Evolutionary conservation across 1,140 invertebrate genomes (phyloP).

Genomic region (Chironomus striatipennis): DNA sequence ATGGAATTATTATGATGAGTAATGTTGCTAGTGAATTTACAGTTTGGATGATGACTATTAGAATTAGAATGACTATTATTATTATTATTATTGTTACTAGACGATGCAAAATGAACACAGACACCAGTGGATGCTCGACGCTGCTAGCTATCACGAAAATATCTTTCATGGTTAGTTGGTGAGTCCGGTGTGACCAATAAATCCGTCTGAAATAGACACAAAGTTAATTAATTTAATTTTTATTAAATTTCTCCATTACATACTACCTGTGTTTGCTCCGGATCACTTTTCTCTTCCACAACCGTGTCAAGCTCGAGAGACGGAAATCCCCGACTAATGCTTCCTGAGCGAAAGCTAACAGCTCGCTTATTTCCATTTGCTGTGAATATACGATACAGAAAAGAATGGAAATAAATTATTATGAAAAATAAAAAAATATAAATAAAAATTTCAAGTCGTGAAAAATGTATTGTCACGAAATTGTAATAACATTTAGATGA

Average conservation of each 20-base stretch:
- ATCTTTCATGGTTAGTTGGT: conserved; percentile 6
- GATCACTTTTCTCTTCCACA: conserved; percentile 65
- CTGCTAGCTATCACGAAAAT: conserved; percentile 23
- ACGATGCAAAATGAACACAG: neutral
- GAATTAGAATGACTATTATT: too few relatives aligned
- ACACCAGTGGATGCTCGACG: neutral
- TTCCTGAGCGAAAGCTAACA: conserved; percentile 55
- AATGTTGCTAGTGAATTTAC: neutral
- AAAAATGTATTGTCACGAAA: conserved; percentile 14
- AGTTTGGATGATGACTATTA: neutral
- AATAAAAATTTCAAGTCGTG: neutral
- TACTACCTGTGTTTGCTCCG: conserved; percentile 52
- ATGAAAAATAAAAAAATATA: conserved; percentile 26
- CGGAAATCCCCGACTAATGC: conserved; percentile 55
- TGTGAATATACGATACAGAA: conserved; percentile 24
- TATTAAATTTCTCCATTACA: conserved; percentile 19
- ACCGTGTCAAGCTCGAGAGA: conserved; percentile 70
- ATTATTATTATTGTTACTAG: neutral
- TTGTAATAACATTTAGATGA: neutral
- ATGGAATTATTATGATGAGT: neutral
- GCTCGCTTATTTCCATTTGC: conserved; percentile 50
- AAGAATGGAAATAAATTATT: conserved; percentile 27
- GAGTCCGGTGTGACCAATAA: conserved; percentile 24
- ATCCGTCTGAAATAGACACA: conserved; percentile 19
- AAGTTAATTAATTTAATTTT: neutral